These are phyloP conservation scores for Pelosia muscerda DNA, from an alignment of 2,888 invertebrate genomes.

Conservation along the genomic window DNA sequence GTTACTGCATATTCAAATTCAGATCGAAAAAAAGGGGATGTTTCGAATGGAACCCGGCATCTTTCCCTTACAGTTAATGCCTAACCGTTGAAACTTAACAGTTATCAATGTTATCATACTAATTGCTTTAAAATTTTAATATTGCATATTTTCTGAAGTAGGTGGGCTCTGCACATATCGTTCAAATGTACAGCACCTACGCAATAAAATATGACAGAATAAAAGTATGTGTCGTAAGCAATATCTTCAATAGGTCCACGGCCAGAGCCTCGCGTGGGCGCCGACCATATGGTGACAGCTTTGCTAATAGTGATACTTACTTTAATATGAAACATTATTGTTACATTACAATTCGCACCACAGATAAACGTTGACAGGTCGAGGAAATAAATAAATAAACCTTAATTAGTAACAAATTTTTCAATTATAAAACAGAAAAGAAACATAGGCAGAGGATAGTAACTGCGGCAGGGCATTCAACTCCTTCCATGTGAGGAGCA, in stretches of 20 bases:
- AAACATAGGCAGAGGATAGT: background rate
- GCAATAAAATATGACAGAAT: constrained; percentile 36
- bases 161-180: background rate
- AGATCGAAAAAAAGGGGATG: no score
- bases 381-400: background rate
- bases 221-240: constrained; percentile 45
- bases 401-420: background rate
- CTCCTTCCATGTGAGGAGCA: background rate
- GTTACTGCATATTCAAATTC: no score
- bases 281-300: constrained; percentile 56
- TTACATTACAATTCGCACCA: background rate
- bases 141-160: background rate
- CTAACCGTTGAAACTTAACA: no score
- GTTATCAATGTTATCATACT: no score
- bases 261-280: constrained; percentile 53
- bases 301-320: background rate
- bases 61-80: no score
- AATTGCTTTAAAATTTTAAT: no score
- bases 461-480: background rate
- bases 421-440: background rate
- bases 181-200: constrained; percentile 29
- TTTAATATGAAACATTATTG: background rate
- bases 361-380: background rate
- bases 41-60: no score
- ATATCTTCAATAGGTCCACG: constrained; percentile 50